These are phyloP conservation scores for Spinus olivaceus DNA, from an alignment of 2,797 vertebrate species.

Conservation along the genomic window DNA sequence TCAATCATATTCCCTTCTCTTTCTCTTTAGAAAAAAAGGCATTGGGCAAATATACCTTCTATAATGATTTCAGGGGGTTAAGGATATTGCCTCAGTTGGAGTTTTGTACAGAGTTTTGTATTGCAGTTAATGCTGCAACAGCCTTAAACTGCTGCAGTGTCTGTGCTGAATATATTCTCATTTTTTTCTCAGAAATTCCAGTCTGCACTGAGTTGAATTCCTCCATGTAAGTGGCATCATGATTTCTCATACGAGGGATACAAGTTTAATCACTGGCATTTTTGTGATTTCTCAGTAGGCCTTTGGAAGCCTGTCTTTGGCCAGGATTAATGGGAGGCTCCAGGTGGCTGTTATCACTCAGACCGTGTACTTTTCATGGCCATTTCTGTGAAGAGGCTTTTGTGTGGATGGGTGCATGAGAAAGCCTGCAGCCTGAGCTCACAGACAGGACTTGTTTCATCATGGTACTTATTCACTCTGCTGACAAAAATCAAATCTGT, in stretches of 20 bases:
- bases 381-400: background rate
- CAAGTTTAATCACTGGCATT: background rate
- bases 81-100: background rate
- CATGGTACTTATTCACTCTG: background rate
- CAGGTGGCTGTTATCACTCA: background rate
- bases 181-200: background rate
- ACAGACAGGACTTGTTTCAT: background rate
- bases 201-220: background rate
- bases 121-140: background rate
- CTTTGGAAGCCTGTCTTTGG: background rate
- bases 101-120: background rate
- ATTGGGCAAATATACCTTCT: background rate
- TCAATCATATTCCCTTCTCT: background rate
- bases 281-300: background rate
- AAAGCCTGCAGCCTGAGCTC: background rate
- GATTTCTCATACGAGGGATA: accelerated
- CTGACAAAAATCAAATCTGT: background rate
- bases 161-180: background rate
- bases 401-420: accelerated
- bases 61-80: background rate
- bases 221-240: background rate
- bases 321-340: background rate
- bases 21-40: background rate
- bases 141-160: background rate
- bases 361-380: background rate